Evolutionary conservation across 2,797 vertebrate genomes (phyloP), one percentile per base, ranked within the genome.

Genomic region (Diglossa cyanea): DNA sequence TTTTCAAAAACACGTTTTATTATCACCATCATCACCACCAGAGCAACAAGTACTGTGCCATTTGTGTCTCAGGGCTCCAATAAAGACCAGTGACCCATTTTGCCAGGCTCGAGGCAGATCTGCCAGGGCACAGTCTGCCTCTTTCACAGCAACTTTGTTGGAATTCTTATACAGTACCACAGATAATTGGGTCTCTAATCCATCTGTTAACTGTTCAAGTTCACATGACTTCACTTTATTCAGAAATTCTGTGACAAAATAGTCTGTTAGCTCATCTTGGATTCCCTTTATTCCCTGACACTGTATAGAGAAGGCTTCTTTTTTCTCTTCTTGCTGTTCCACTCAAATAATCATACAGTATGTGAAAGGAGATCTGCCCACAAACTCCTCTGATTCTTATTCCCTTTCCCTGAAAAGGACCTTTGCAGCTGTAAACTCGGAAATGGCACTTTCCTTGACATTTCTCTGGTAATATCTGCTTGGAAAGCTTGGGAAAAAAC

Each of bases 191-290:
- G 61, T 77, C 68, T 93, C 72, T 96, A 94, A 95, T 95, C 94
- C 85, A 55, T 93, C 82, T 93, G 82, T 78, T 91, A 83, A 71
- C 82, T 90, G 72, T 75, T 94, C 85, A 72, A 57, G 86, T 94
- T 95, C 95, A 93, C 96, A 94, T 54, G 75, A 91, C 93, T 94
- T 89, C 93, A 82, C 24, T 79, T 95, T 94, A 93, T 94, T 94
- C 75, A 94, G 81, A 92, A 91, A 74, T 79, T 77, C 75, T 67
- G 47, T 2, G 5, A 90, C 87, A 95, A 94, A 96, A 86, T 47
- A 93, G 75, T 57, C 81, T 77, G 48, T 89, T 92, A 90, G 57
- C 70, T 94, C 88, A 83, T 93, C 54, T 88, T 68, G 71, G 62
- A 61, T 78, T 88, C 76, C 28, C 47, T 90, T 96, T 95, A 93